Base-by-base conservation (phyloP, 2,888 invertebrate species). In the Arctia plantaginis region DNA sequence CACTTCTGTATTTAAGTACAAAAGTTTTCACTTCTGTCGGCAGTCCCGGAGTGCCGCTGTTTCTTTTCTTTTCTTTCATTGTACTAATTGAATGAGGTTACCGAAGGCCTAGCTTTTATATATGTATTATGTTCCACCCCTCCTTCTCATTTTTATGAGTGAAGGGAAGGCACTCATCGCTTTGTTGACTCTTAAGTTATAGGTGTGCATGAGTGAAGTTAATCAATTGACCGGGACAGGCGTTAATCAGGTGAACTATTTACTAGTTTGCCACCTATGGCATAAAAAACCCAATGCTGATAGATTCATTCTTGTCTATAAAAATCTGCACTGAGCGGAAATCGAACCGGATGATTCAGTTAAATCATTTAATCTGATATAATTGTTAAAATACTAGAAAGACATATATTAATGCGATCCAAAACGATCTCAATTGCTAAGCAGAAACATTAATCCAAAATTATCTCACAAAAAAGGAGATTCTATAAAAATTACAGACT, bases 401-500 rank as follows among this genome's bases (percentile, higher is more conserved):
- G 30, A 62, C 41, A 23, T 62, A 35, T 44, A 64, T 35, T 44
- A 47, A 67, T 33, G 1, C 7, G 33, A 3, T 23, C 33, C 20
- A 41, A 39, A 66, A 59, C 39, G 18, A 30, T 30, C 59, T 44
- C n/a, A 71, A 62, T 41, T 41, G 65, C 47, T 47, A n/a, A 67
- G 33, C 44, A 47, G 41, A 69, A 66, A 72, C 66, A 69, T 62
- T 72, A 66, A 72, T 72, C 72, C 59, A 69, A 72, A 83, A 84
- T 82, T 80, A 84, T 78, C 72, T 68, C 23, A 18, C 59, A 79
- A 83, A 83, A 83, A 77, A 80, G 47, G 66, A 76, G 66, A 62
- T 69, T 66, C 64, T 68, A 65, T 68, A 72, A 78, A 79, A 81
- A 85, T 77, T 70, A 66, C 77, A 72, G 78, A 39, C 77, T 77